Evolutionary conservation across 2,113 vertebrate species (phyloP).

Genomic region (Charina bottae): DNA sequence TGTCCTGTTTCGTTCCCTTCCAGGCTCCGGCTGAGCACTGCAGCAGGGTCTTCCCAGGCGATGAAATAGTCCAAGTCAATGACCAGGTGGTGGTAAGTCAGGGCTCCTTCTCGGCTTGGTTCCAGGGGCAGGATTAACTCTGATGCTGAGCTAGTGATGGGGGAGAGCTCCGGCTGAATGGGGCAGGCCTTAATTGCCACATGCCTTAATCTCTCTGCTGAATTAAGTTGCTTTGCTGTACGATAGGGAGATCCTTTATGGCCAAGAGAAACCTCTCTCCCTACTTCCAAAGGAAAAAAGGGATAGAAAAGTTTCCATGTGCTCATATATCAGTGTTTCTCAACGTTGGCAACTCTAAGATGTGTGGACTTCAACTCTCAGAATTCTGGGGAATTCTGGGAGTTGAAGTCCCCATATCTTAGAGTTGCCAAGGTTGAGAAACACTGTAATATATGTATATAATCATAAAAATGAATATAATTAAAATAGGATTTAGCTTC

Average conservation of each 20-base stretch:
- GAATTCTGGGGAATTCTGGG: no score
- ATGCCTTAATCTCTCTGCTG: not conserved
- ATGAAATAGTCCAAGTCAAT: constrained; percentile 93
- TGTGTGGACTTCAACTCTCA: no score
- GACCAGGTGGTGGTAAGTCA: constrained; percentile 92
- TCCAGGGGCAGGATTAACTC: not conserved
- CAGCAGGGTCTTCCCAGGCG: constrained; percentile 82
- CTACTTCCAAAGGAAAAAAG: not conserved
- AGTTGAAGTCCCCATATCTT: no score
- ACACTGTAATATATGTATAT: not conserved
- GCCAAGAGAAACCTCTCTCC: not conserved
- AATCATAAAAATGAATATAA: not conserved
- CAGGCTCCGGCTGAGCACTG: constrained; percentile 68
- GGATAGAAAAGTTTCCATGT: not conserved
- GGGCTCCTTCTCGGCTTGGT: not conserved
- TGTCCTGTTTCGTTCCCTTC: not conserved
- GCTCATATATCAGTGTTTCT: not conserved
- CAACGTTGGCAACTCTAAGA: no score
- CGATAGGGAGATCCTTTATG: not conserved
- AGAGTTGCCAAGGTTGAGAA: no score
- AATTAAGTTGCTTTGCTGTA: not conserved
- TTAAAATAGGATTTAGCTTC: not conserved
- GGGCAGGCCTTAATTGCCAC: not conserved
- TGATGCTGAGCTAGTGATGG: not conserved
- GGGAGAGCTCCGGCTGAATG: no score